Evolutionary conservation across 1,140 invertebrate species (phyloP).

Genomic region (Bathynomus jamesi): DNA sequence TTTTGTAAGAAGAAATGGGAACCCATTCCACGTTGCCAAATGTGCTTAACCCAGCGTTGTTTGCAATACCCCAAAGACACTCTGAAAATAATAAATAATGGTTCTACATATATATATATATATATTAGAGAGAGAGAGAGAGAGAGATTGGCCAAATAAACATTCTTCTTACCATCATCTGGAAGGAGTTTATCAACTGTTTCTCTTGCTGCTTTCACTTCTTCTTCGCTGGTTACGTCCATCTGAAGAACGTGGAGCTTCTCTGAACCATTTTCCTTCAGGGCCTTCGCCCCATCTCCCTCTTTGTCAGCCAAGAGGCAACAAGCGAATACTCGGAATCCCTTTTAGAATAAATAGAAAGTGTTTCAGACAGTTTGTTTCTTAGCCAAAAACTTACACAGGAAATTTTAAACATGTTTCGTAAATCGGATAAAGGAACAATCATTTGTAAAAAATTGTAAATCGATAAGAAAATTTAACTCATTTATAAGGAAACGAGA

Average conservation of each 20-base stretch:
- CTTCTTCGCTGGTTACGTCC: slow-evolving; percentile 56
- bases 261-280: slow-evolving; percentile 39
- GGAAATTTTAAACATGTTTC: no score
- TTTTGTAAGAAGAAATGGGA: slow-evolving; percentile 36
- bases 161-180: slow-evolving; percentile 5
- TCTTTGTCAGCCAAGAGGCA: slow-evolving; percentile 51
- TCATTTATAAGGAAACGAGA: no score
- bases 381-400: no score
- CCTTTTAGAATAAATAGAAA: no score
- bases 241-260: slow-evolving; percentile 49
- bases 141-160: no score
- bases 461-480: no score
- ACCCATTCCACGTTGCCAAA: slow-evolving; percentile 49
- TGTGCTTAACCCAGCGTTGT: slow-evolving; percentile 61
- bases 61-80: slow-evolving; percentile 77
- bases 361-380: no score
- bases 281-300: slow-evolving; percentile 42
- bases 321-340: slow-evolving; percentile 52
- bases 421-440: no score
- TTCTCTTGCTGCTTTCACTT: slow-evolving; percentile 43
- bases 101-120: no score
- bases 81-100: no score
- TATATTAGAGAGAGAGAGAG: no score
- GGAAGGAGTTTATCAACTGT: slow-evolving; percentile 15
- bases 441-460: no score